Percentiles rank a stretch among this genome's conserved stretches.
Evolutionary conservation across 2,888 invertebrate genomes (phyloP).

Genomic region (Amiota communis): DNA sequence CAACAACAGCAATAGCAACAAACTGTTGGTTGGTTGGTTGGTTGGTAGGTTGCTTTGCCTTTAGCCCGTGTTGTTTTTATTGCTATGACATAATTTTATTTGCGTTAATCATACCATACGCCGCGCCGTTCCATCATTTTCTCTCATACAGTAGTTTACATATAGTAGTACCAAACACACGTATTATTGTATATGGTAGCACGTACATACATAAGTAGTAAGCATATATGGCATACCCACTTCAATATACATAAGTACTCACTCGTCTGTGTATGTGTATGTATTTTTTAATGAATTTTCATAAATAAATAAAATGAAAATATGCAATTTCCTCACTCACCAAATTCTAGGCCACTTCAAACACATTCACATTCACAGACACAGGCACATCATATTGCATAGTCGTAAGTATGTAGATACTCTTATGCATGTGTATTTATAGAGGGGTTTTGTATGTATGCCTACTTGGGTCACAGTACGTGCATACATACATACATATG

Average conservation of each 20-base stretch:
- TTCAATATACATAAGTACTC: background rate
- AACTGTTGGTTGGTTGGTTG: background rate
- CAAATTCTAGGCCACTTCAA: background rate
- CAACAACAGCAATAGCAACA: background rate
- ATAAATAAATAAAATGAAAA: constrained; percentile 9
- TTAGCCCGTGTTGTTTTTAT: background rate
- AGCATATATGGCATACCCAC: no score
- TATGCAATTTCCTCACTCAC: background rate
- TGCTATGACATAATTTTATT: constrained; percentile 20
- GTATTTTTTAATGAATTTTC: constrained; percentile 18
- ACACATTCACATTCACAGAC: background rate
- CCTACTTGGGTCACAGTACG: no score
- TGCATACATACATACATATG: background rate
- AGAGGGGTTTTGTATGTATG: no score
- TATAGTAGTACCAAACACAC: no score
- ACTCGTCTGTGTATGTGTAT: background rate
- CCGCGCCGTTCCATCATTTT: background rate
- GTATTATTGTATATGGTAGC: no score
- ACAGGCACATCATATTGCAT: background rate
- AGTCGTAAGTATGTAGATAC: no score
- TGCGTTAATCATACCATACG: constrained; percentile 14
- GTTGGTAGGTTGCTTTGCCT: background rate
- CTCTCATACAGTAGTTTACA: background rate
- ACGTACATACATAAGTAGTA: no score
- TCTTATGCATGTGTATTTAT: no score